Evolutionary conservation across 1,140 invertebrate species (phyloP).

Genomic region (Bombyx mandarina): DNA sequence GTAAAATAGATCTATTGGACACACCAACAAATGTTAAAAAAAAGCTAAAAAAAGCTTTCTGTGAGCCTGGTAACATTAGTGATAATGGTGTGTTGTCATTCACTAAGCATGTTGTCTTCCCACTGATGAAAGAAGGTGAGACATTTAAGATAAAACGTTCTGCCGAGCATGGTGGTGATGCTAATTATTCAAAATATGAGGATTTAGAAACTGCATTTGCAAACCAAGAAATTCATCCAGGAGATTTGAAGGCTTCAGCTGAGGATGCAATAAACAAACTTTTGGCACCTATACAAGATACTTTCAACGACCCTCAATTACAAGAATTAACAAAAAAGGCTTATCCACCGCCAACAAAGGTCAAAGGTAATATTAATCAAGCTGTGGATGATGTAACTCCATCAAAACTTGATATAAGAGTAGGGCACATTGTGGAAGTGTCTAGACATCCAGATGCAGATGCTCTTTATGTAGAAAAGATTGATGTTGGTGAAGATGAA

Average conservation of each 20-base stretch:
- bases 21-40: slow-evolving; percentile 89
- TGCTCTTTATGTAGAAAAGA: slow-evolving; percentile 93
- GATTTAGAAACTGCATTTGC: slow-evolving; percentile 85
- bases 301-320: slow-evolving; percentile 86
- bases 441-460: slow-evolving; percentile 97
- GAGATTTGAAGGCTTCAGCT: slow-evolving; percentile 90
- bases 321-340: slow-evolving; percentile 80
- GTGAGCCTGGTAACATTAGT: slow-evolving; percentile 95
- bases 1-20: slow-evolving; percentile 98
- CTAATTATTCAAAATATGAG: slow-evolving; percentile 80
- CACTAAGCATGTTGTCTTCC: slow-evolving; percentile 93
- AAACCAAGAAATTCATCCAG: slow-evolving; percentile 90
- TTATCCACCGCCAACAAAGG: slow-evolving; percentile 78
- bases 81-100: slow-evolving; percentile 98
- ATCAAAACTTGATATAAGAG: slow-evolving; percentile 87
- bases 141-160: slow-evolving; percentile 73
- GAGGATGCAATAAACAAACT: slow-evolving; percentile 90
- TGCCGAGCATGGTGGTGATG: slow-evolving; percentile 81
- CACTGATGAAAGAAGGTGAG: slow-evolving; percentile 80
- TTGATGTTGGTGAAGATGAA: slow-evolving; percentile 82
- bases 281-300: slow-evolving; percentile 90
- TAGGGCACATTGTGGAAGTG: slow-evolving; percentile 93
- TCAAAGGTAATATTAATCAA: slow-evolving; percentile 37
- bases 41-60: slow-evolving; percentile 98
- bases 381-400: slow-evolving; percentile 78